Base-by-base conservation (phyloP, 2,797 vertebrate genomes). In the Onychomys leucogaster region DNA sequence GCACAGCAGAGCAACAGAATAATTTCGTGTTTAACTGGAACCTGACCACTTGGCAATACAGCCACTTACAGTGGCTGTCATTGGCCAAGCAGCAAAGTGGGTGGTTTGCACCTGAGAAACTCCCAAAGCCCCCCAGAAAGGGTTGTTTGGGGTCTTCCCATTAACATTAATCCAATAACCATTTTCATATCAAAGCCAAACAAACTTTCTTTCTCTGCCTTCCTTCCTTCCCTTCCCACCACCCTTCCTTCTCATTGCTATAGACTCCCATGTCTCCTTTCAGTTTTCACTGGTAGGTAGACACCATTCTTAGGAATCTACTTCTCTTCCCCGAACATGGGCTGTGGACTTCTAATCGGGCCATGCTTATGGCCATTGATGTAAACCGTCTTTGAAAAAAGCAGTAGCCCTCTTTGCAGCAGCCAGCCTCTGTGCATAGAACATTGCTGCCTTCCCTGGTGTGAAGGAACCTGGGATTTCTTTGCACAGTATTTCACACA, bases 71-170 rank as follows among this genome's bases (percentile, higher is more conserved):
- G 43, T 37, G 71, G 29, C 16, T 87, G 43, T n/a, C 77, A 88
- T n/a, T 88, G 89, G 69, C 59, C 71, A 46, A 12, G 37, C 80
- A 69, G 90, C 46, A 25, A 92, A 77, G 46, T 63, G 46, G 29
- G 29, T 77, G n/a, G 16, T 65, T 96, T 96, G 59, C 96, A 82
- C 80, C 69, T 71, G 81, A 90, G 65, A 49, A 67, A 23, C 55
- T 29, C 41, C 92, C 69, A 73, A 14, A 90, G 6, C 76, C 19
- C 19, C 12, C 37, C 27, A 52, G 63, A 75, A 2, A 2, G 6
- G 32, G 16, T 43, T 89, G 4, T 81, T 37, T 41, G 88, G 75
- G 29, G 5, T n/a, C 69, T 86, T 90, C 34, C 12, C 21, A 34
- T 37, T 90, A n/a, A 92, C 4, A 86, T 3, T 25, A 93, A 69